Conservation (phyloP, 2,113 vertebrate species). For the Nibea albiflora region DNA sequence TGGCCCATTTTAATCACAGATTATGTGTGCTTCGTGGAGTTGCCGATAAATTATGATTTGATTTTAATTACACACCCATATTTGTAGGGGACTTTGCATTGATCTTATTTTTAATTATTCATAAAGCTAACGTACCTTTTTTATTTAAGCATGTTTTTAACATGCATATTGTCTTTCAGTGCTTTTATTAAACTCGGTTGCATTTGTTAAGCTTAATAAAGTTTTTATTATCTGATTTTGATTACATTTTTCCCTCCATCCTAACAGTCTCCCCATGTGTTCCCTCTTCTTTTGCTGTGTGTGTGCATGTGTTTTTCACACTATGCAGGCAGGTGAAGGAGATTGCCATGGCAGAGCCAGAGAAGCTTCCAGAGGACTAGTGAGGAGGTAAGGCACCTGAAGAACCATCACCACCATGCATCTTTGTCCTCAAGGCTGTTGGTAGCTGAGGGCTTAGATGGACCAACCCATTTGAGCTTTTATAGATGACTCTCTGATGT, state of each 20-base stretch:
- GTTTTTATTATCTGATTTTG: neutral
- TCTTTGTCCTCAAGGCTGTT: conserved; percentile 31
- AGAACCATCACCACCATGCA: conserved; percentile 1
- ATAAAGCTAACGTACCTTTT: neutral
- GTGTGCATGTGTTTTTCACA: conserved; percentile 23
- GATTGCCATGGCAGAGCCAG: conserved; percentile 74
- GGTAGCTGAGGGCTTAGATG: conserved; percentile 12
- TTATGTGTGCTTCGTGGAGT: neutral
- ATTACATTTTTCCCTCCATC: neutral
- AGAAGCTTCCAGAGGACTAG: conserved; percentile 70
- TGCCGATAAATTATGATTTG: neutral
- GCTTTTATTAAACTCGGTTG: neutral
- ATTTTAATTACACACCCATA: neutral
- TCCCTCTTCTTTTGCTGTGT: neutral
- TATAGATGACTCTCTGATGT: conserved; percentile 11
- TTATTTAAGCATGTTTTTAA: neutral
- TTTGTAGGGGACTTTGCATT: neutral
- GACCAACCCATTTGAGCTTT: conserved; percentile 3
- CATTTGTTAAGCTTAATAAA: neutral
- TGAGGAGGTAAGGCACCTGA: conserved; percentile 81
- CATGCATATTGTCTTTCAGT: neutral
- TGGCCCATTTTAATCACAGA: neutral
- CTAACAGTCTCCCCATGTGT: neutral
- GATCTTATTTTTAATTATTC: neutral
- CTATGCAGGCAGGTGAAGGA: conserved; percentile 74